Conservation (phyloP, 2,113 vertebrate species). For the Dolichallabes microphthalmus region DNA sequence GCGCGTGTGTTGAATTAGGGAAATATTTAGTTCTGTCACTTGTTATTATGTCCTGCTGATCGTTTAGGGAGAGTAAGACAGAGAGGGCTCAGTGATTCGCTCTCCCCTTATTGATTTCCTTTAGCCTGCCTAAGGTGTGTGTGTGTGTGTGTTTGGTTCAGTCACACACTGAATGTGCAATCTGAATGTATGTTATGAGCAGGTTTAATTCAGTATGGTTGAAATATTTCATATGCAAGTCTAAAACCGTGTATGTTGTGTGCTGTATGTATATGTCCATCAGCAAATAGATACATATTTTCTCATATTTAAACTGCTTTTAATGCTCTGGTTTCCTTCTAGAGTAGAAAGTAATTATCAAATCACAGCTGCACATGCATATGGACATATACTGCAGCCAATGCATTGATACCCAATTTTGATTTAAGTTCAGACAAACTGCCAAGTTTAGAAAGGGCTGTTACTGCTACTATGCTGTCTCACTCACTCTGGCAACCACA, state of each 20-base stretch:
- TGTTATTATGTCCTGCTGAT: constrained; percentile 53
- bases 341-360: constrained; percentile 46
- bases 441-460: constrained; percentile 3
- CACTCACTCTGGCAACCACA: constrained; percentile 12
- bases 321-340: constrained; percentile 20
- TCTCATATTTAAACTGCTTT: not conserved
- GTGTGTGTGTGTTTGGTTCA: not conserved
- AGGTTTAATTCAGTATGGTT: not conserved
- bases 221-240: not conserved
- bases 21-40: constrained; percentile 61
- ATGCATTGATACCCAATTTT: constrained; percentile 48
- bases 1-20: constrained; percentile 50
- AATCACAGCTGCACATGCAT: constrained; percentile 17
- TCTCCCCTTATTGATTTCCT: constrained; percentile 55
- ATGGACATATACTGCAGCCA: constrained; percentile 28
- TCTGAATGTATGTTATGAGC: not conserved
- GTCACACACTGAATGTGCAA: not conserved
- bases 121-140: constrained; percentile 40
- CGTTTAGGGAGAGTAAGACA: constrained; percentile 30
- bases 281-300: not conserved
- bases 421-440: constrained; percentile 48
- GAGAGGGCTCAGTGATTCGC: constrained; percentile 44
- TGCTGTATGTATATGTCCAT: not conserved
- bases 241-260: not conserved
- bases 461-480: not conserved